A percentile compares a stretch with the other conserved stretches of the same genome.
phyloP scores from a whole-genome alignment of 2,113 vertebrate species.

The Calyptomena viridis region DNA sequence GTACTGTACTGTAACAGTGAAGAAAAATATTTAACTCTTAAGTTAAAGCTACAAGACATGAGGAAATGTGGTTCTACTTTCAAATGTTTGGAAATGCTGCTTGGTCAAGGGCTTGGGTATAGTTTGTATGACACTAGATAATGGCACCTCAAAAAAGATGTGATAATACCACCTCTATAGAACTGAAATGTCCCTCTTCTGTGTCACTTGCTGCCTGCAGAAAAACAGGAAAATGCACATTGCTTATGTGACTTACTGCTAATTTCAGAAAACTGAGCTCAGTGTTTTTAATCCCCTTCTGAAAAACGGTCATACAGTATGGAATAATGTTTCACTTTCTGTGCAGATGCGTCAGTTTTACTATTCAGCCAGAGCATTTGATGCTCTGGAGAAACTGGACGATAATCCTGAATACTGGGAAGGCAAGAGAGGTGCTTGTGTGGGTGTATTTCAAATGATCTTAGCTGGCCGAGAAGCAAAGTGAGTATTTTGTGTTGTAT shows the following conservation, averaged over 20 bases:
- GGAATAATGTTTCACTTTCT: slow-evolving; percentile 46
- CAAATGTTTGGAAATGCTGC: neutral
- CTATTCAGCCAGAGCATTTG: slow-evolving; percentile 95
- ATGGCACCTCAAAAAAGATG: neutral
- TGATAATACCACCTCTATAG: neutral
- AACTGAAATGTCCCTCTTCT: neutral
- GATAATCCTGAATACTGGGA: slow-evolving; percentile 93
- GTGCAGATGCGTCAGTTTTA: slow-evolving; percentile 96
- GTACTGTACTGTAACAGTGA: neutral
- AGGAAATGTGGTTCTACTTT: neutral
- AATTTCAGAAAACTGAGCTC: slow-evolving; percentile 2
- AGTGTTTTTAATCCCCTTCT: neutral
- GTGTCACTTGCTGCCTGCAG: neutral
- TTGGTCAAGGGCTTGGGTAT: neutral
- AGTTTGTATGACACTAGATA: neutral
- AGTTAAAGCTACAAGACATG: neutral
- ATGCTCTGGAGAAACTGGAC: slow-evolving; percentile 90
- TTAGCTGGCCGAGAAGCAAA: slow-evolving; percentile 91
- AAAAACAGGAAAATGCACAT: neutral
- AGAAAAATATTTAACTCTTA: neutral
- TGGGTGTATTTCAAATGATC: slow-evolving; percentile 96
- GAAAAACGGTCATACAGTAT: neutral
- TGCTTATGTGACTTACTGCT: neutral
- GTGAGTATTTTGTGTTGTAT: slow-evolving; percentile 71
- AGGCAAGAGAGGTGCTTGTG: slow-evolving; percentile 95